Evolutionary conservation across 2,888 invertebrate species (phyloP).

Genomic region (Tetanocera ferruginea): DNA sequence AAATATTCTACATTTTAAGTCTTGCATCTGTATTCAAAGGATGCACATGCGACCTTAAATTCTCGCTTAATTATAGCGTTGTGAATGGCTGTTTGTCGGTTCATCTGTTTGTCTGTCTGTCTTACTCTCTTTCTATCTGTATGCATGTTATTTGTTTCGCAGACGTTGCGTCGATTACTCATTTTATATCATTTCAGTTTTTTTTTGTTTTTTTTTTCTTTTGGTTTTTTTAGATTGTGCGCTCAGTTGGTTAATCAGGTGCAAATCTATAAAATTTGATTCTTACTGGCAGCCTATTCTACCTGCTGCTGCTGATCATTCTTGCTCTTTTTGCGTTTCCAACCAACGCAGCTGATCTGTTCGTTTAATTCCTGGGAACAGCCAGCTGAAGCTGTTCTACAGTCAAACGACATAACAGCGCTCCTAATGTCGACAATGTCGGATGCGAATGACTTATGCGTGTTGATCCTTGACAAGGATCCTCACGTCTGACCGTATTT

Average conservation of each 20-base stretch:
- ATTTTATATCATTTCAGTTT: constrained; percentile 10
- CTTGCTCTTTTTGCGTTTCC: background rate
- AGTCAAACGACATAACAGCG: constrained; percentile 4
- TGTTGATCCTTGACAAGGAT: constrained; percentile 24
- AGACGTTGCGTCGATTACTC: constrained; percentile 25
- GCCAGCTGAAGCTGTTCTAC: background rate
- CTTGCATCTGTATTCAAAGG: background rate
- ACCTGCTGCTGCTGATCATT: background rate
- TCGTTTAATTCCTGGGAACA: background rate
- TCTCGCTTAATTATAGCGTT: constrained; percentile 28
- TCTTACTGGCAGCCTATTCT: background rate
- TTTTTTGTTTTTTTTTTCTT: background rate
- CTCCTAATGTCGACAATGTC: constrained; percentile 14
- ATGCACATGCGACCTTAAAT: constrained; percentile 26
- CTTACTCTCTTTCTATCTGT: background rate
- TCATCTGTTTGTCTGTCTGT: background rate
- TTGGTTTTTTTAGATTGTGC: background rate
- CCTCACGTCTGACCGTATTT: constrained; percentile 12
- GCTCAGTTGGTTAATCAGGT: constrained; percentile 51
- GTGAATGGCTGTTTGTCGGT: constrained; percentile 3
- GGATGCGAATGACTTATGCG: constrained; percentile 25
- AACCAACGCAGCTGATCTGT: constrained; percentile 19
- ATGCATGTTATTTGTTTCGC: background rate
- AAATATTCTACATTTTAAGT: background rate
- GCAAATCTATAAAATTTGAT: constrained; percentile 52